phyloP scores from a whole-genome alignment of 2,888 invertebrate genomes.

The Calliphora vomitoria region DNA sequence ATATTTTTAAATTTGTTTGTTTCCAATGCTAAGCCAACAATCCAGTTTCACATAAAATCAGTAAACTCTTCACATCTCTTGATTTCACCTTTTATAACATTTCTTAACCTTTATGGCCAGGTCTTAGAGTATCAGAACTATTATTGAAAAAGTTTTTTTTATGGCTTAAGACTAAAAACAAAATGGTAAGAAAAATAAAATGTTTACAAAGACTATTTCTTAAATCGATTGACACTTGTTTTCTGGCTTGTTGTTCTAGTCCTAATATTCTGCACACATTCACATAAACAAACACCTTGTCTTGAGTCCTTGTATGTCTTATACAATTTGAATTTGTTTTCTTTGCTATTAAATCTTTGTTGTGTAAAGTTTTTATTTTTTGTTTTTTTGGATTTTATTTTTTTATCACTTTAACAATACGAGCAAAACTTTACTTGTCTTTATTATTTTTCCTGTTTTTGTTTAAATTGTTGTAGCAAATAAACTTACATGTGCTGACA shows the following conservation, averaged over 20 bases:
- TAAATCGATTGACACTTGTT: conserved; percentile 63
- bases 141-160: conserved; percentile 67
- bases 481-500: conserved; percentile 71
- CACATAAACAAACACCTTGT: conserved; percentile 12
- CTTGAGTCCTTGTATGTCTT: conserved; percentile 12
- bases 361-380: conserved; percentile 11
- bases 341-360: conserved; percentile 21
- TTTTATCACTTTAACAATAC: conserved; percentile 31
- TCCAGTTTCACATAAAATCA: neutral
- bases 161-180: conserved; percentile 7
- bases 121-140: conserved; percentile 33
- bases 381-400: neutral
- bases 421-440: conserved; percentile 58
- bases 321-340: conserved; percentile 53
- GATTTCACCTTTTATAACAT: neutral
- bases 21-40: neutral
- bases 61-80: neutral
- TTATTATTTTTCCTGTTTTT: conserved; percentile 45
- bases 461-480: conserved; percentile 68
- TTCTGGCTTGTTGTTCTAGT: conserved; percentile 1
- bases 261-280: neutral
- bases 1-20: no score
- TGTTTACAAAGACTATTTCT: conserved; percentile 26
- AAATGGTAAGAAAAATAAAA: conserved; percentile 35
- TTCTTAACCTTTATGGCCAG: conserved; percentile 27